Evolutionary conservation across 2,113 vertebrate genomes (phyloP), one percentile per base, ranked within the genome.

Genomic region (Micronisus gabar): DNA sequence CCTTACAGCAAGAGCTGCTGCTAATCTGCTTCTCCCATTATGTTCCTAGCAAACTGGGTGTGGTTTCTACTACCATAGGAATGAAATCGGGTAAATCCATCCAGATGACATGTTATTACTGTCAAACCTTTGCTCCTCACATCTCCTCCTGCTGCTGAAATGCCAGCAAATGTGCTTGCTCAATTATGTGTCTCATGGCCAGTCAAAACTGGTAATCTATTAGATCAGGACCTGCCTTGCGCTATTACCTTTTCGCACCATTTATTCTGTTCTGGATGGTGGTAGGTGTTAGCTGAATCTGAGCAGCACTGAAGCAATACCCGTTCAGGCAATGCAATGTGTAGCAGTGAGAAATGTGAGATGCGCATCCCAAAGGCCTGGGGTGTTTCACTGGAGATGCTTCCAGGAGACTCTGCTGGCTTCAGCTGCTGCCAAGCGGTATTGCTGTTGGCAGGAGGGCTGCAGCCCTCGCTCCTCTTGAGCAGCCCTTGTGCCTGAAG

Each of bases 31-130:
- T 91, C 73, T 95, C 87, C 16, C 26, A 3, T 90, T 93, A 9
- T 56, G 59, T 89, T 87, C 58, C 76, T 74, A 95, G 94, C 68
- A 95, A 89, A 52, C 59, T 86, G 59, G 90, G 85, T 87, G 4
- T 87, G 5, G 12, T 96, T 90, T 95, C 96, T 78, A 2, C 90
- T 78, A 38, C 91, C 17, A 1, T 2, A 78, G 88, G 90, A 78
- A 93, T 87, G 76, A 41, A 75, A 25, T 95, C 96, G 12, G 88
- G 90, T 73, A 73, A 87, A 68, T 48, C 36, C 50, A 43, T n/a
- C 26, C 48, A 27, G 23, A 38, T 25, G 10, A 11, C 14, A 17
- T 11, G 3, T 81, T 72, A 22, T 36, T 84, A 3, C 1, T 67
- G 1, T n/a, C 68, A 93, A 56, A 26, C 26, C 15, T 89, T 43